Percentiles rank a stretch among this genome's conserved stretches.
These are phyloP conservation scores for Carposina sasakii DNA, from an alignment of 1,140 invertebrate genomes.

Conservation along the genomic window DNA sequence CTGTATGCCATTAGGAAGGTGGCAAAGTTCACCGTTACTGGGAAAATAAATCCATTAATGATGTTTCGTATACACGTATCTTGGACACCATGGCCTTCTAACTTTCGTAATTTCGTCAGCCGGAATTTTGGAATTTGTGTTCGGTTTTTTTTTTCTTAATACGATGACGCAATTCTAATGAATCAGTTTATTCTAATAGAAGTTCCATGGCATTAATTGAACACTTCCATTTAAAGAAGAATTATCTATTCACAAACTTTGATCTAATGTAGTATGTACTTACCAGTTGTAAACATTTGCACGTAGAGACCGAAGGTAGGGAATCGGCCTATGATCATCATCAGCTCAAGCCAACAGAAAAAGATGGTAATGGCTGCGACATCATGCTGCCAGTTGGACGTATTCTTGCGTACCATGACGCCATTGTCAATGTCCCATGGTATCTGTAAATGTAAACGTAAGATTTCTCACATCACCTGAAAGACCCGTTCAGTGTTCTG, in stretches of 20 bases:
- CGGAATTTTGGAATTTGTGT: too few species aligned
- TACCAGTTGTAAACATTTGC: slow-evolving; percentile 87
- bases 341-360: slow-evolving; percentile 84
- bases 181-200: too few species aligned
- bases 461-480: too few species aligned
- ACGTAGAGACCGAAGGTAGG: slow-evolving; percentile 89
- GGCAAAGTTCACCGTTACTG: slow-evolving; percentile 86
- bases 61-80: too few species aligned
- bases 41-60: too few species aligned
- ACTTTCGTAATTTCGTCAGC: too few species aligned
- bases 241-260: slow-evolving; percentile 1
- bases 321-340: slow-evolving; percentile 88
- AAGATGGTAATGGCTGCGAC: slow-evolving; percentile 84
- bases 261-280: slow-evolving; percentile 4
- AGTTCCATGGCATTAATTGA: too few species aligned
- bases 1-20: slow-evolving; percentile 87
- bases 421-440: slow-evolving; percentile 51
- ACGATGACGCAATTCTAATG: too few species aligned
- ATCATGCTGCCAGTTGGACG: slow-evolving; percentile 82
- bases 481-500: too few species aligned
- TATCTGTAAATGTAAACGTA: slow-evolving; percentile 34
- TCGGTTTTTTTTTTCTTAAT: too few species aligned
- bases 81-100: too few species aligned
- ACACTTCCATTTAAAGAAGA: slow-evolving; percentile 10
- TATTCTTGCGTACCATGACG: slow-evolving; percentile 40